Conservation (phyloP, 2,797 vertebrate species). For the Sebastes oblongus region DNA sequence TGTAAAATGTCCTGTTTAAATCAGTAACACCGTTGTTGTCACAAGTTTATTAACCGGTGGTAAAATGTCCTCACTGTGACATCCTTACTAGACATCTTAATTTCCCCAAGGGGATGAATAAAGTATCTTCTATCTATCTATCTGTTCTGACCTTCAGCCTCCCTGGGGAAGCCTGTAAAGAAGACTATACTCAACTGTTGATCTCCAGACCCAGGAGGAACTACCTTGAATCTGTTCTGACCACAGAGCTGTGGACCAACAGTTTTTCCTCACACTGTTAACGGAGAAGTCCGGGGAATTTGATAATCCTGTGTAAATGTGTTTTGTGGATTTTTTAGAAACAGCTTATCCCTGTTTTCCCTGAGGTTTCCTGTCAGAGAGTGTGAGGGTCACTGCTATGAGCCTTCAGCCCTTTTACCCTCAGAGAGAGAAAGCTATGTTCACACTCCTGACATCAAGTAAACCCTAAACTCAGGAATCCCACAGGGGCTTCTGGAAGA, state of each 20-base stretch:
- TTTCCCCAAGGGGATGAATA: too few relatives aligned
- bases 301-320: slow-evolving; percentile 64
- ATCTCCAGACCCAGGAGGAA: slow-evolving; percentile 19
- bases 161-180: background rate
- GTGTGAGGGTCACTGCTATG: slow-evolving; percentile 46
- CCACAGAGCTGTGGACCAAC: slow-evolving; percentile 20
- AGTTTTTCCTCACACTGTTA: slow-evolving; percentile 44
- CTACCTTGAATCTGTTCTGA: slow-evolving; percentile 9
- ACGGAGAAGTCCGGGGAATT: slow-evolving; percentile 44
- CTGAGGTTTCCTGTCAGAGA: slow-evolving; percentile 45
- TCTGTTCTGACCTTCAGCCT: background rate
- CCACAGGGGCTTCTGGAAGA: slow-evolving; percentile 30
- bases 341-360: slow-evolving; percentile 56
- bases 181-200: background rate
- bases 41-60: too few relatives aligned
- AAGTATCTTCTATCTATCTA: too few relatives aligned
- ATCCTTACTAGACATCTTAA: too few relatives aligned
- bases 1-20: too few relatives aligned
- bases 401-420: slow-evolving; percentile 30
- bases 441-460: slow-evolving; percentile 30
- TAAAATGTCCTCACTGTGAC: too few relatives aligned
- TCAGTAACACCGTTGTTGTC: too few relatives aligned
- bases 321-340: slow-evolving; percentile 69
- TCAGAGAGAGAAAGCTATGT: slow-evolving; percentile 20
- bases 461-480: slow-evolving; percentile 28